Conservation (phyloP, 2,888 invertebrate species). For the Pandemis corylana region DNA sequence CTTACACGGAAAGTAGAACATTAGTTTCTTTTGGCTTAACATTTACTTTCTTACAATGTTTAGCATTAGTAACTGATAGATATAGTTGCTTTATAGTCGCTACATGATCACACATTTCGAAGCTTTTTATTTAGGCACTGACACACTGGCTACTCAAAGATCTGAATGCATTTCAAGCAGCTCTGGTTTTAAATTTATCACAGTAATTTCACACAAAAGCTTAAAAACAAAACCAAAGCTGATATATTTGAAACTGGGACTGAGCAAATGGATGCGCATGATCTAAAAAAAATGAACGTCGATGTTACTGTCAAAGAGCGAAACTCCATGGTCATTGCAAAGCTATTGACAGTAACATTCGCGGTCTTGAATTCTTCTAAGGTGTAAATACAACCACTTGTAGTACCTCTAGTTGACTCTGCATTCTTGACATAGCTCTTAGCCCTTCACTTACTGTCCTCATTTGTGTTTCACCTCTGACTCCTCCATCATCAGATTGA, state of each 20-base stretch:
- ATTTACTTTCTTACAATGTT: conserved; percentile 2
- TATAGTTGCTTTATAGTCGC: conserved; percentile 70
- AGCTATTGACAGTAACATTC: conserved; percentile 20
- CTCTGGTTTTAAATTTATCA: neutral
- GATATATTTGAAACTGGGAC: neutral
- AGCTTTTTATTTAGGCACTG: conserved; percentile 59
- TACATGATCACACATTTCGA: conserved; percentile 78
- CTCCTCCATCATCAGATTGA: conserved; percentile 20
- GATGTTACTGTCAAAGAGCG: conserved; percentile 14
- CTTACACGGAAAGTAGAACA: neutral
- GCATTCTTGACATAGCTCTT: conserved; percentile 36
- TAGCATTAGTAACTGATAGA: conserved; percentile 39
- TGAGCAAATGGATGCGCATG: neutral
- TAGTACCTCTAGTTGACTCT: conserved; percentile 39
- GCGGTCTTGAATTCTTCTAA: conserved; percentile 10
- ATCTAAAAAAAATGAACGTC: conserved; percentile 7
- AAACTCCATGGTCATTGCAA: neutral
- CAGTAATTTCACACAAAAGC: neutral
- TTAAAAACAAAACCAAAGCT: too few species aligned
- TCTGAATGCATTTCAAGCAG: conserved; percentile 4
- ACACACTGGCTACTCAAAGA: conserved; percentile 32
- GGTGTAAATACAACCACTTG: conserved; percentile 37
- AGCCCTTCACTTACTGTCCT: conserved; percentile 34
- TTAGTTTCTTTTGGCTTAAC: conserved; percentile 24
- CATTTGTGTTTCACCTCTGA: conserved; percentile 38